Evolutionary conservation across 2,113 vertebrate species (phyloP).

Genomic region (Dipodomys ordii): DNA sequence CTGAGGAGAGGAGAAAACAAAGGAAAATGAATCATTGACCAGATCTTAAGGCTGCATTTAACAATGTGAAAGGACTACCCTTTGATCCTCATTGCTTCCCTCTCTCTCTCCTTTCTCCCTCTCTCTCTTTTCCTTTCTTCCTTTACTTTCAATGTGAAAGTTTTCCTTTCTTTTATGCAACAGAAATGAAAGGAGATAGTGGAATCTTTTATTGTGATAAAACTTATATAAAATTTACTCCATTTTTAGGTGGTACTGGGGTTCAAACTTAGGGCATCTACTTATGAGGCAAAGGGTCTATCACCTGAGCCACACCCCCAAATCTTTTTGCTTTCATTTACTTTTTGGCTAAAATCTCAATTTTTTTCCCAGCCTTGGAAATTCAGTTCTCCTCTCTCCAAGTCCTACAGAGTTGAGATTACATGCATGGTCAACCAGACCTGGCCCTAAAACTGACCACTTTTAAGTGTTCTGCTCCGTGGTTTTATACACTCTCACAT

Average conservation of each 20-base stretch:
- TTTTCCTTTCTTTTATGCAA: neutral
- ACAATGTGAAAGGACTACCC: neutral
- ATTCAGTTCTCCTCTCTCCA: too few species aligned
- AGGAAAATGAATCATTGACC: neutral
- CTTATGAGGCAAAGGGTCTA: too few species aligned
- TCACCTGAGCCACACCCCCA: too few species aligned
- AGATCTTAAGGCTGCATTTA: neutral
- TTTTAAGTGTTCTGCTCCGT: neutral
- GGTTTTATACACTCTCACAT: neutral
- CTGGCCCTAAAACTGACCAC: too few species aligned
- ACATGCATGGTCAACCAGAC: too few species aligned
- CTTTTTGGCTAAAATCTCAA: too few species aligned
- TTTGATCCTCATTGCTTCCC: neutral
- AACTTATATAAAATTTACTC: neutral
- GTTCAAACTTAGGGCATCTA: too few species aligned
- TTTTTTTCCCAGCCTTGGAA: too few species aligned
- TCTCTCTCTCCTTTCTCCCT: neutral
- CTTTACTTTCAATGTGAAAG: neutral
- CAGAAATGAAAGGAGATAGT: neutral
- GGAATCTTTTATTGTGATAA: neutral
- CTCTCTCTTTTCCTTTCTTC: neutral
- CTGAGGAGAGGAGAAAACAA: neutral
- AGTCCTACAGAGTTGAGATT: too few species aligned
- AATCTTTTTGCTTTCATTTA: too few species aligned
- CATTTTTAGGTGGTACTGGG: too few species aligned